A percentile compares a stretch with the other conserved stretches of the same genome.
These are phyloP conservation scores for Dasysyrphus albostriatus DNA, from an alignment of 2,888 invertebrate genomes.

Conservation along the genomic window DNA sequence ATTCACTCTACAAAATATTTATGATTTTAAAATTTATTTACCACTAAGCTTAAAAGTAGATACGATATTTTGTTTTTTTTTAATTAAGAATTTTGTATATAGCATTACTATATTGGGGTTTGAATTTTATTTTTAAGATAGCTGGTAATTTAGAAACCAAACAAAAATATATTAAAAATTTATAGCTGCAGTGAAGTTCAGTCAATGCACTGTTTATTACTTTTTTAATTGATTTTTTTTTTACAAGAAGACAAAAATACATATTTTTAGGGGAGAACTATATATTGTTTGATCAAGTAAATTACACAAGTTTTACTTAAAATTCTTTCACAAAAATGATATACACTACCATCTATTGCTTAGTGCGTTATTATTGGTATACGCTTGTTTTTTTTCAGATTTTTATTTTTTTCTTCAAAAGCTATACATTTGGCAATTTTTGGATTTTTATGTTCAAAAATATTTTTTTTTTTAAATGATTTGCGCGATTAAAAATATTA, in stretches of 20 bases:
- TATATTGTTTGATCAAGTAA: conserved; percentile 77
- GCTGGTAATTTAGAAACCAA: conserved; percentile 50
- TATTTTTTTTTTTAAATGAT: conserved; percentile 50
- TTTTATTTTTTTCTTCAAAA: conserved; percentile 81
- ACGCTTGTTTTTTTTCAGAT: conserved; percentile 76
- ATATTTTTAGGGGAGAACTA: conserved; percentile 65
- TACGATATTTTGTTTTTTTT: conserved; percentile 66
- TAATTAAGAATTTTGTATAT: conserved; percentile 50
- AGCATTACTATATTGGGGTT: conserved; percentile 62
- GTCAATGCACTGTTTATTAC: conserved; percentile 62
- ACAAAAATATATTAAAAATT: conserved; percentile 45
- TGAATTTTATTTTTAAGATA: conserved; percentile 41
- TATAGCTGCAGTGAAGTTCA: conserved; percentile 75
- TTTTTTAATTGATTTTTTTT: conserved; percentile 70
- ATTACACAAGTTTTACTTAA: conserved; percentile 73
- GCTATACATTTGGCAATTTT: conserved; percentile 84
- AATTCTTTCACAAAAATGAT: conserved; percentile 68
- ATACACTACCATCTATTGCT: conserved; percentile 73
- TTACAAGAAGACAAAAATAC: conserved; percentile 77
- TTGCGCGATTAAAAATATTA: conserved; percentile 63
- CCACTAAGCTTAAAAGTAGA: conserved; percentile 75
- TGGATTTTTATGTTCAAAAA: conserved; percentile 79
- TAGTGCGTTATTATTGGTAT: conserved; percentile 77
- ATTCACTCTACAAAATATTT: conserved; percentile 75
- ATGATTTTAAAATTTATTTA: conserved; percentile 67